These are phyloP conservation scores for Drymonia ruficornis DNA, from an alignment of 2,888 invertebrate species.

Conservation along the genomic window DNA sequence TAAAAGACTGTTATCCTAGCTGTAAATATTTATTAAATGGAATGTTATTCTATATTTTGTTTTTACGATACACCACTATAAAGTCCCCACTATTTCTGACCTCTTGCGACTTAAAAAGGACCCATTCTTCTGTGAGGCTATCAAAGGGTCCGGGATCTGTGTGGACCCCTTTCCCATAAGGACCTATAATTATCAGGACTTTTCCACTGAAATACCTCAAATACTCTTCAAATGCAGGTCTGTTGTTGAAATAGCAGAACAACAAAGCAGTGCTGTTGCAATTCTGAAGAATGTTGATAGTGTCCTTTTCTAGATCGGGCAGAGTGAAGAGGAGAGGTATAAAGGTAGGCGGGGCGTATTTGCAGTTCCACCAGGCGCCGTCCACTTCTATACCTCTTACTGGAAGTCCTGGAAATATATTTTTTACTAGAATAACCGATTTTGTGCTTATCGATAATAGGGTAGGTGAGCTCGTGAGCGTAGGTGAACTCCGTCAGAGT, in stretches of 20 bases:
- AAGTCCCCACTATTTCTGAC: conserved; percentile 87
- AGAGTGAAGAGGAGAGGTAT: conserved; percentile 86
- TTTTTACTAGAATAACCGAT: not conserved
- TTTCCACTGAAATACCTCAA: conserved; percentile 86
- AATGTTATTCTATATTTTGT: conserved; percentile 26
- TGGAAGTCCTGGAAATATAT: conserved; percentile 76
- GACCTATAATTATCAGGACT: conserved; percentile 90
- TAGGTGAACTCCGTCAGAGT: no score
- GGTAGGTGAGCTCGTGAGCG: no score
- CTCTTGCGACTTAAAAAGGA: conserved; percentile 81
- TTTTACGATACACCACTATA: conserved; percentile 85
- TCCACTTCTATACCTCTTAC: conserved; percentile 91
- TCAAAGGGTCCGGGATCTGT: conserved; percentile 90
- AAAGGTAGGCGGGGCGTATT: conserved; percentile 90
- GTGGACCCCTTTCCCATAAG: conserved; percentile 86
- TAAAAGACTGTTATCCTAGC: conserved; percentile 35
- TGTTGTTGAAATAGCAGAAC: conserved; percentile 93
- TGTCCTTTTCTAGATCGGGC: conserved; percentile 61
- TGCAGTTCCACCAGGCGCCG: conserved; percentile 91
- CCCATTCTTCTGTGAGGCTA: conserved; percentile 84
- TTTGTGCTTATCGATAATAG: no score
- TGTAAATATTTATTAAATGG: conserved; percentile 35
- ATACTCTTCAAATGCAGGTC: conserved; percentile 88
- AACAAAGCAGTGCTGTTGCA: conserved; percentile 84
- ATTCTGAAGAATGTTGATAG: conserved; percentile 63